Base-by-base conservation (phyloP, 2,797 vertebrate species). In the Brachymystax lenok region DNA sequence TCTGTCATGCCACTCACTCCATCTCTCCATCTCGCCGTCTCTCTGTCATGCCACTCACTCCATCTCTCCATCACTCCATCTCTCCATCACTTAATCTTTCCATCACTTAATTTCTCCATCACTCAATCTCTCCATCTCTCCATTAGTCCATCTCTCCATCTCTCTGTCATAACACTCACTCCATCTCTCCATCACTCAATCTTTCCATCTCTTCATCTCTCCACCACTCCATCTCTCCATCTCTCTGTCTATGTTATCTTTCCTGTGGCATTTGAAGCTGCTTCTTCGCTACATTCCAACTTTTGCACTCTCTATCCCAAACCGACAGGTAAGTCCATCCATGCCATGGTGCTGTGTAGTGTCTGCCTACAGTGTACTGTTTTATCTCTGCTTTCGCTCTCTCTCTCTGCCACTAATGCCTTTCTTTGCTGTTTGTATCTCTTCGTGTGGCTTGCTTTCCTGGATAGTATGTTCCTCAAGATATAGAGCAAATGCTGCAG, bases 281-380 rank as follows among this genome's bases (percentile, higher is more conserved):
- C 88, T 86, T 92, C 87, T 94, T 87, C 94, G 94, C 92, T 92
- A 90, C 94, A 93, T 97, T 89, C 92, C 94, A 91, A 93, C 93
- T 91, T 96, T 96, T 95, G 93, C 95, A 82, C 93, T 96, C 91
- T 96, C 92, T 95, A 91, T 96, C 85, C 94, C 95, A 81, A 90
- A 91, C 27, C 87, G 92, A 54, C 91, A 93, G 93, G 93, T 94
- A 92, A 94, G 94, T 82, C 73, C 75, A 21, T 61, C 84, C 67
- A 81, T 81, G 73, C 81, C 80, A 59, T 2, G 75, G 73, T 87
- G 56, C 17, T 50, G 46, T n/a, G 84, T 90, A 16, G 52, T 78
- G 69, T 84, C 73, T 85, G 27, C 74, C 64, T 76, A 74, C 50
- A 10, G 79, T 82, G 78, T 59, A 7, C 56, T 8, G 56, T 72